Percentiles rank a stretch among this genome's conserved stretches.
Conservation (phyloP, 1,140 invertebrate genomes). For the Ceratosolen fusciceps region DNA sequence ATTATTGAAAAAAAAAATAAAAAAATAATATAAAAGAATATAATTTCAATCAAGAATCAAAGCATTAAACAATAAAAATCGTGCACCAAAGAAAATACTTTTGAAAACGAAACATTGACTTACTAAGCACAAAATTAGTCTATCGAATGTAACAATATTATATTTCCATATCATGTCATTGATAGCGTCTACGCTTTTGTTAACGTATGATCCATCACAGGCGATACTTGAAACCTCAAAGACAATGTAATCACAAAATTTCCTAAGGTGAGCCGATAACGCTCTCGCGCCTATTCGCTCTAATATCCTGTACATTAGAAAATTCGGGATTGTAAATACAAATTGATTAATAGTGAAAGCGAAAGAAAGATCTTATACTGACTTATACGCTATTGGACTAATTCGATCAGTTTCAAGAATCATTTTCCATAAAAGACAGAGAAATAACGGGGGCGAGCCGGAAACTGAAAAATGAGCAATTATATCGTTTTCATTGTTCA, state of each 20-base stretch:
- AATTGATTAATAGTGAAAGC: background rate
- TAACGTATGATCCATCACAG: constrained; percentile 87
- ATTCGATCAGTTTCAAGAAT: constrained; percentile 94
- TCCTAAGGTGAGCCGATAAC: constrained; percentile 89
- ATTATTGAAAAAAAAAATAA: no score
- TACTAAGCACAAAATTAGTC: constrained; percentile 90
- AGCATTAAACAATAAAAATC: no score
- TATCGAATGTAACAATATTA: constrained; percentile 94
- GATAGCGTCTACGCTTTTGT: constrained; percentile 94
- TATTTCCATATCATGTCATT: constrained; percentile 98
- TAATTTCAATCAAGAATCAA: no score
- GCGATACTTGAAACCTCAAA: constrained; percentile 90
- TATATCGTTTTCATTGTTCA: constrained; percentile 98
- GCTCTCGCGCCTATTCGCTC: constrained; percentile 93
- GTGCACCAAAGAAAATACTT: background rate
- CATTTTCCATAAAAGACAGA: constrained; percentile 95
- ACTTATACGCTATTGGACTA: constrained; percentile 94
- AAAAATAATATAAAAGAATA: no score
- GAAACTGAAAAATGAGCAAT: constrained; percentile 94
- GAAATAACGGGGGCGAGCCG: constrained; percentile 88
- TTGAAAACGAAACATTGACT: constrained; percentile 56
- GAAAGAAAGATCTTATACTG: constrained; percentile 59
- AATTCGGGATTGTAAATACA: background rate
- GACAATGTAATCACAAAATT: constrained; percentile 95
- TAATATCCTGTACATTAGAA: constrained; percentile 80